Conservation (phyloP, 2,113 vertebrate genomes). For the Pavo muticus region DNA sequence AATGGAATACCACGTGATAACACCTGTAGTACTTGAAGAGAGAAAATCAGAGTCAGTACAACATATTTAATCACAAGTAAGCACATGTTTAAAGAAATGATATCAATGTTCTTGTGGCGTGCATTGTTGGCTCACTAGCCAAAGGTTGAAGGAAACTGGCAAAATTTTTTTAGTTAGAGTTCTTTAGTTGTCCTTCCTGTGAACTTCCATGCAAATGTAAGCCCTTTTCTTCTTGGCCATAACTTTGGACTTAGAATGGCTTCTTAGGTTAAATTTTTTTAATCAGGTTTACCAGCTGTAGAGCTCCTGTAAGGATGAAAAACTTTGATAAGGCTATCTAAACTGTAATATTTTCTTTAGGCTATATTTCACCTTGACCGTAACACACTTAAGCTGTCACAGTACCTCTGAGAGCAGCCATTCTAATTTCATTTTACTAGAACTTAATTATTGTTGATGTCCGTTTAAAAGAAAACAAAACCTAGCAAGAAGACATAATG, state of each 20-base stretch:
- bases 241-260: not conserved
- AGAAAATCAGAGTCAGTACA: not conserved
- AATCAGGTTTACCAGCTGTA: not conserved
- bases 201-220: not conserved
- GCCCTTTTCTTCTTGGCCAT: not conserved
- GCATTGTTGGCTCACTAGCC: not conserved
- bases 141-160: not conserved
- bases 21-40: not conserved
- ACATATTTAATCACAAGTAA: not conserved
- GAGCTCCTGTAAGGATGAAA: not conserved
- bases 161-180: not conserved
- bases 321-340: not conserved
- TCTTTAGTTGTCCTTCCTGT: not conserved
- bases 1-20: not conserved
- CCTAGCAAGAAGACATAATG: not conserved
- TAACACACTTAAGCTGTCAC: constrained; percentile 19
- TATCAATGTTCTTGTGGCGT: no score
- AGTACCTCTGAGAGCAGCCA: not conserved
- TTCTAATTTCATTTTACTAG: constrained; percentile 30
- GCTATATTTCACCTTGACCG: not conserved
- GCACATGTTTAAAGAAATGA: not conserved
- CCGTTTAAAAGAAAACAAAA: constrained; percentile 47
- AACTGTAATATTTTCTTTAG: not conserved
- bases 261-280: not conserved
- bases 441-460: constrained; percentile 39